phyloP scores from a whole-genome alignment of 2,888 invertebrate genomes.

The Baronia brevicornis region DNA sequence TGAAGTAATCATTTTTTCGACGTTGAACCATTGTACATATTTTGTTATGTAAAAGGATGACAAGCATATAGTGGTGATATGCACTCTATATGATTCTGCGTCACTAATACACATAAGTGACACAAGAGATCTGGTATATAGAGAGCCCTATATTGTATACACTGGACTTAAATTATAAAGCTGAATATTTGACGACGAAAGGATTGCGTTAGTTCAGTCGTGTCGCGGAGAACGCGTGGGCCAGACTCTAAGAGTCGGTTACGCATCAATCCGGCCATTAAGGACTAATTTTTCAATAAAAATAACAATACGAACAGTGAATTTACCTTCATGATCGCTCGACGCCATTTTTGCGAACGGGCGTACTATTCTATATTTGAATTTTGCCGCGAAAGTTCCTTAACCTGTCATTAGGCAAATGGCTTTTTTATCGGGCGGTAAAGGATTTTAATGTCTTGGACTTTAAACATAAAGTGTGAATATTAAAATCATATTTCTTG shows the following conservation, averaged over 20 bases:
- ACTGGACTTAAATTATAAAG: slow-evolving; percentile 62
- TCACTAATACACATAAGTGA: slow-evolving; percentile 38
- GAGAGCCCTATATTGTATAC: slow-evolving; percentile 33
- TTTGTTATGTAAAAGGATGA: neutral
- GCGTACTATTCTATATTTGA: slow-evolving; percentile 49
- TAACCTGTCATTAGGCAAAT: slow-evolving; percentile 33
- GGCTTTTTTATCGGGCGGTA: slow-evolving; percentile 34
- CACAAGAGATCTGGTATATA: slow-evolving; percentile 41
- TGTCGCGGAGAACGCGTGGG: slow-evolving; percentile 57
- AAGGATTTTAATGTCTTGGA: slow-evolving; percentile 11
- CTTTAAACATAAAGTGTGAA: slow-evolving; percentile 7
- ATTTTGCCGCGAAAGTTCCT: slow-evolving; percentile 48
- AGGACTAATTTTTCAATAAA: slow-evolving; percentile 69
- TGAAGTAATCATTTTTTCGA: neutral
- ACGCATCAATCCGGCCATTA: slow-evolving; percentile 56
- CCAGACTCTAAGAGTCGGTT: slow-evolving; percentile 34
- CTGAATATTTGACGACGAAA: slow-evolving; percentile 61
- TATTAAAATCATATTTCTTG: slow-evolving; percentile 5
- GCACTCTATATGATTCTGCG: slow-evolving; percentile 37
- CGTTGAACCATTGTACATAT: neutral
- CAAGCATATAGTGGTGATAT: slow-evolving; percentile 23
- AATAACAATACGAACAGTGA: slow-evolving; percentile 64
- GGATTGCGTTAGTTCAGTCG: slow-evolving; percentile 50
- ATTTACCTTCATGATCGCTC: slow-evolving; percentile 48
- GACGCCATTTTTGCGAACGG: slow-evolving; percentile 41